These are phyloP conservation scores for Hylaea fasciaria DNA, from an alignment of 2,888 invertebrate species.

Conservation along the genomic window DNA sequence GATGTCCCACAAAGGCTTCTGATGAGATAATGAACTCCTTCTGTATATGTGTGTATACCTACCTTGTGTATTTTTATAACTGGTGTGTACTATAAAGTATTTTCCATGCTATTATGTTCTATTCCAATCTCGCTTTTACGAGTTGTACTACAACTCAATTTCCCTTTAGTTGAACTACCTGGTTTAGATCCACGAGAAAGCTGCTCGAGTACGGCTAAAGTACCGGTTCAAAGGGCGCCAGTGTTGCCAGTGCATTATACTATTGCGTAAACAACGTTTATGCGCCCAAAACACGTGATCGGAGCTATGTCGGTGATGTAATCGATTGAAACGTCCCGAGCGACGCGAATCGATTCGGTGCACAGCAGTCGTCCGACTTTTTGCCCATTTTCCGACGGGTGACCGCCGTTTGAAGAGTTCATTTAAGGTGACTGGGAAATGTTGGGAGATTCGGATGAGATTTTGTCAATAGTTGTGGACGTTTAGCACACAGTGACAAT, in stretches of 20 bases:
- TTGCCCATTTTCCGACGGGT: constrained; percentile 53
- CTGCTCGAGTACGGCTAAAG: constrained; percentile 26
- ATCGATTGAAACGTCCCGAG: constrained; percentile 61
- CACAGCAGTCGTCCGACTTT: constrained; percentile 53
- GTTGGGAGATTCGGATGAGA: not conserved
- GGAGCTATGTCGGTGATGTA: constrained; percentile 51
- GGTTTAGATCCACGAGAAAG: constrained; percentile 40
- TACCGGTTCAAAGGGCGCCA: constrained; percentile 41
- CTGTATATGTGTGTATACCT: no score
- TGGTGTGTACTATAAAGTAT: no score
- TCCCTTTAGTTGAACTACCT: constrained; percentile 38
- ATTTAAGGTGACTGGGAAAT: constrained; percentile 48
- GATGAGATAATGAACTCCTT: no score
- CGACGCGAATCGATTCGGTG: constrained; percentile 64
- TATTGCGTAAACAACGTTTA: constrained; percentile 47
- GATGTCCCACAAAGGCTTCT: constrained; percentile 28
- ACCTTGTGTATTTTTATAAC: no score
- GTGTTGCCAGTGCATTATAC: constrained; percentile 9
- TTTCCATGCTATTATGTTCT: no score
- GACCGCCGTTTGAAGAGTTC: constrained; percentile 58
- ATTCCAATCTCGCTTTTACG: constrained; percentile 19
- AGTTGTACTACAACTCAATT: constrained; percentile 29
- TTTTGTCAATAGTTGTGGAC: not conserved
- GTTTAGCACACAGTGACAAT: not conserved
- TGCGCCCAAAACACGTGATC: constrained; percentile 43